Base-by-base conservation (phyloP, 2,113 vertebrate species). In the Chelonoidis abingdonii region DNA sequence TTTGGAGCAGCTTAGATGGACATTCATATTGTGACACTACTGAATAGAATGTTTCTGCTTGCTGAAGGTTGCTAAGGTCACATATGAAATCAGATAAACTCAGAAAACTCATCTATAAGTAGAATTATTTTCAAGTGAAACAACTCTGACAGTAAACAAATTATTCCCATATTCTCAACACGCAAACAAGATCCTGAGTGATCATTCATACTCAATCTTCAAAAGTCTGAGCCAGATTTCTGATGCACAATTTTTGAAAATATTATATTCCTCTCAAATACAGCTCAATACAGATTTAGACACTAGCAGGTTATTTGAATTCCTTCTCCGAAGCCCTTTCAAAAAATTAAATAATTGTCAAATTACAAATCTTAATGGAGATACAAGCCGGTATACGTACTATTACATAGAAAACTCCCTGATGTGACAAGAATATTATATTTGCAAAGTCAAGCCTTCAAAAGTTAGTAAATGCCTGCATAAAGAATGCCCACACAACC, bases 171-270 rank as follows among this genome's bases (percentile, higher is more conserved):
- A 11, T 25, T 89, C 69, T 80, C 65, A 54, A 69, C 12, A 56
- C 27, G 53, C 2, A 3, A 92, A 44, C 19, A 21, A 44, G 10
- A 44, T 6, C 2, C 2, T 16, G 4, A 89, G n/a, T 6, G 2
- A 76, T 87, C 35, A 0, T 3, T 72, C n/a, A 4, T 38, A 84
- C 75, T 59, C 6, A 1, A 0, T 10, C 41, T 24, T 50, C 24
- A 65, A 12, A 14, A 2, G 57, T 92, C 90, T 54, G 31, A 69
- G 35, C n/a, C 65, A 62, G 65, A 49, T 1, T 85, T 84, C 75
- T 80, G 24, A 72, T 65, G 31, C 25, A 56, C 2, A 44, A 41
- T 2, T 27, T n/a, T 24, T 27, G 24, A 54, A 54, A 86, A 87
- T 38, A 59, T 9, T 24, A 80, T 16, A 4, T 78, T 35, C 13